Evolutionary conservation across 2,797 vertebrate genomes (phyloP).

Genomic region (Gorsachius magnificus): DNA sequence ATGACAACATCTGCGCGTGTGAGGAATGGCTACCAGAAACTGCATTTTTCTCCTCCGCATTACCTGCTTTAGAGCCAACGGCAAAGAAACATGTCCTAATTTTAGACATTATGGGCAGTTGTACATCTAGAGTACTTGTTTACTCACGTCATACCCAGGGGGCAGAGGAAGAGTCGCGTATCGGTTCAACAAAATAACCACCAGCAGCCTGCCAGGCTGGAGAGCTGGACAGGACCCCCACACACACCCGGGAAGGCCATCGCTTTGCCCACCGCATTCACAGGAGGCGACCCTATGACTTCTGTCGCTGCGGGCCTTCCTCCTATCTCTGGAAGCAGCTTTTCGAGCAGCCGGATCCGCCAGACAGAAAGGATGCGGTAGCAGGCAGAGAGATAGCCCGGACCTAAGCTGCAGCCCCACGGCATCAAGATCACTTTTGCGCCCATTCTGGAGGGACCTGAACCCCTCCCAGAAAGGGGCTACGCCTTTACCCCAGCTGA

Average conservation of each 20-base stretch:
- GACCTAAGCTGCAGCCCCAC: neutral
- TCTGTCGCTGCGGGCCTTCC: neutral
- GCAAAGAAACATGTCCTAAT: neutral
- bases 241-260: fast-evolving
- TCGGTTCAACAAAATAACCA: fast-evolving
- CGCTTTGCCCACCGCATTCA: fast-evolving
- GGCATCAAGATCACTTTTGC: neutral
- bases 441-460: fast-evolving
- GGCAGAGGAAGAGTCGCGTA: fast-evolving
- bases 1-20: neutral
- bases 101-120: neutral
- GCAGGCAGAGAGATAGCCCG: fast-evolving
- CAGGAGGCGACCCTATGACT: fast-evolving
- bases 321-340: neutral
- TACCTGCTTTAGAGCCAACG: neutral
- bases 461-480: neutral
- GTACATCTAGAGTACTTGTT: neutral
- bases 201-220: fast-evolving
- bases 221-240: neutral
- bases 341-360: neutral
- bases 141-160: too few relatives aligned
- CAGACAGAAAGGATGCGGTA: neutral
- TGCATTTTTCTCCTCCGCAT: neutral
- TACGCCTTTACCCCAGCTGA: neutral
- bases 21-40: neutral